A percentile compares a stretch with the other conserved stretches of the same genome.
phyloP scores from a whole-genome alignment of 35 echinoderm and acorn worm species.

The Eucidaris tribuloides region DNA sequence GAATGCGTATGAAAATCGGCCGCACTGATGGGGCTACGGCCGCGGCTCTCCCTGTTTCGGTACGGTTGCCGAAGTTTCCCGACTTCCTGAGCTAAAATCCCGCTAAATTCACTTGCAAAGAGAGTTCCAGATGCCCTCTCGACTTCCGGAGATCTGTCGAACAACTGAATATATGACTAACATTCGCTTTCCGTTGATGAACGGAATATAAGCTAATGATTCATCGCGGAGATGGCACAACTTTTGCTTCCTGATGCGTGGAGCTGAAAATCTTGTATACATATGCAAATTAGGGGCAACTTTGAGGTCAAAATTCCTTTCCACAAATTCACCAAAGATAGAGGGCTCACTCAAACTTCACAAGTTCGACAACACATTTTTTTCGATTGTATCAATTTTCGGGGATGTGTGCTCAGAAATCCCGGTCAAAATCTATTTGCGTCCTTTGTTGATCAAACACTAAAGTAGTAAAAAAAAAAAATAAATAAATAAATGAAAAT shows the following conservation, averaged over 20 bases:
- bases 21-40: not conserved
- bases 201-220: not conserved
- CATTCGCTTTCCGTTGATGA: not conserved
- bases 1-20: not conserved
- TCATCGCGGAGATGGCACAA: not conserved
- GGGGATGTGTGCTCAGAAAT: no score
- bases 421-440: no score
- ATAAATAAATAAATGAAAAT: no score
- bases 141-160: no score
- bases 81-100: slow-evolving; percentile 16
- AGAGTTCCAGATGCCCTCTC: not conserved
- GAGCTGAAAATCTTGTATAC: slow-evolving; percentile 3
- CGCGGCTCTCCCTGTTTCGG: not conserved
- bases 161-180: no score
- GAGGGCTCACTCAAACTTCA: slow-evolving; percentile 38
- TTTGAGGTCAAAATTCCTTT: slow-evolving; percentile 22
- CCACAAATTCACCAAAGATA: not conserved
- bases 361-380: no score
- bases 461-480: no score
- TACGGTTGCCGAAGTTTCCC: not conserved
- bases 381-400: no score
- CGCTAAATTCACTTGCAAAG: not conserved
- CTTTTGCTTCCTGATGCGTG: not conserved
- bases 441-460: no score
- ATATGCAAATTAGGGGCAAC: slow-evolving; percentile 12